A percentile compares a stretch with the other conserved stretches of the same genome.
phyloP scores from a whole-genome alignment of 2,888 invertebrate species.

The Melipona beecheii region DNA sequence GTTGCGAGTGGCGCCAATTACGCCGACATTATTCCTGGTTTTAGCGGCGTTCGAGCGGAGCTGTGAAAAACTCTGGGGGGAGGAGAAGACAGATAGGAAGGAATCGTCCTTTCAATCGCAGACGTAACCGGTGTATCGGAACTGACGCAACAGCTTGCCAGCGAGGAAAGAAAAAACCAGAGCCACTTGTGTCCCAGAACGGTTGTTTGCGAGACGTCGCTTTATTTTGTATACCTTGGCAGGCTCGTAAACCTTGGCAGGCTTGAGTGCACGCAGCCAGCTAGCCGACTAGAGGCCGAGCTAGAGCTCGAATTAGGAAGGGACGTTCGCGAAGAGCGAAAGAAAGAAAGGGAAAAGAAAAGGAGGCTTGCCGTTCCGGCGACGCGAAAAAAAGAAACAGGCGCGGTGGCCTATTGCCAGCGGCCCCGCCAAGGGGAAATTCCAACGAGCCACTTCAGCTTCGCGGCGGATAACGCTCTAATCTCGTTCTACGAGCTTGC shows the following conservation, averaged over 20 bases:
- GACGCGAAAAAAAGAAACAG: constrained; percentile 1
- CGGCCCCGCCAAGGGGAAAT: constrained; percentile 20
- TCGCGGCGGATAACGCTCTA: constrained; percentile 22
- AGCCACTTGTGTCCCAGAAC: constrained; percentile 6
- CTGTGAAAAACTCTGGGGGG: background rate
- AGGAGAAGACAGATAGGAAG: background rate
- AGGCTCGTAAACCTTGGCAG: constrained; percentile 30
- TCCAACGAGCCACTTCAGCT: constrained; percentile 16
- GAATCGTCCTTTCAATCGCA: background rate
- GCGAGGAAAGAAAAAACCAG: background rate
- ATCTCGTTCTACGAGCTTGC: constrained; percentile 4
- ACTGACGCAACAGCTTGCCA: constrained; percentile 29
- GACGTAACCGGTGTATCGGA: background rate
- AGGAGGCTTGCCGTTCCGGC: background rate
- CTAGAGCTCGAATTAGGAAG: constrained; percentile 20
- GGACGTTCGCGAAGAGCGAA: background rate
- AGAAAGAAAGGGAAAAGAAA: background rate
- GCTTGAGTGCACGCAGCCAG: constrained; percentile 14
- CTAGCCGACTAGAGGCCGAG: background rate
- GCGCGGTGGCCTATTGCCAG: constrained; percentile 33
- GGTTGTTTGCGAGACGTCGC: constrained; percentile 37
- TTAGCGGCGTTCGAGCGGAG: background rate
- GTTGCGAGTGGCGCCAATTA: background rate
- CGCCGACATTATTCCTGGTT: background rate
- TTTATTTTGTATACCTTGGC: constrained; percentile 32